Evolutionary conservation across 2,888 invertebrate species (phyloP), one percentile per base, ranked within the genome.

Genomic region (Strigamia maritima): DNA sequence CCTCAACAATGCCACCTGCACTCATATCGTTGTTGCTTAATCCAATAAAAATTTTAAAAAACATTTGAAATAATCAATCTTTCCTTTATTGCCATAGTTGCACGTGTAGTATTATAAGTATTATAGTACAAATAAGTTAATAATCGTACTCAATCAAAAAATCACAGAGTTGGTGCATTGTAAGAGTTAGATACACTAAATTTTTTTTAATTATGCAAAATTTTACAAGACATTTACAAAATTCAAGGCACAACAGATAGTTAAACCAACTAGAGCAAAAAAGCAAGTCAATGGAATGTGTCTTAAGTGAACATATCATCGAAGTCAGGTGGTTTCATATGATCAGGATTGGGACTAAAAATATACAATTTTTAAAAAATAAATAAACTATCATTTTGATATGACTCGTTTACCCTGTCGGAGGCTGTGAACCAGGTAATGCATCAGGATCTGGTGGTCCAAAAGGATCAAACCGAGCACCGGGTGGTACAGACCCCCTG

Each of bases 381-480:
- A 78, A 44, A 10, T 6, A 54, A 19, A 77, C 28, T 44, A 54
- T 19, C 8, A 10, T 40, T 35, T 26, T 70, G 70, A 70, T 19
- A 22, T 19, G 12, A 26, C 24, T 74, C 19, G 1, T 35, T 75
- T 75, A 75, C 75, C 75, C 75, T 75, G 38, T 40, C 40, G 75
- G 75, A 38, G 38, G 75, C 40, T 35, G 75, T 75, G 75, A 28
- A 75, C 75, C 40, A 38, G 75, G 75, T 38, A 40, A 40, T 38
- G 40, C 38, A 75, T 75, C 88, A 4, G 87, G 88, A 44, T 86
- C 89, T 7, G 89, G 89, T 0, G 94, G 94, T 0, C 92, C 91
- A 85, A 94, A 92, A 0, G 94, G 95, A 87, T 95, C 94, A 85
- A 93, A 95, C 79, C 94, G 89, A 2, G 94, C 93, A 16, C 93